Percentiles rank a stretch among this genome's conserved stretches.
These are phyloP conservation scores for Hoplias malabaricus DNA, from an alignment of 2,113 vertebrate genomes.

Conservation along the genomic window DNA sequence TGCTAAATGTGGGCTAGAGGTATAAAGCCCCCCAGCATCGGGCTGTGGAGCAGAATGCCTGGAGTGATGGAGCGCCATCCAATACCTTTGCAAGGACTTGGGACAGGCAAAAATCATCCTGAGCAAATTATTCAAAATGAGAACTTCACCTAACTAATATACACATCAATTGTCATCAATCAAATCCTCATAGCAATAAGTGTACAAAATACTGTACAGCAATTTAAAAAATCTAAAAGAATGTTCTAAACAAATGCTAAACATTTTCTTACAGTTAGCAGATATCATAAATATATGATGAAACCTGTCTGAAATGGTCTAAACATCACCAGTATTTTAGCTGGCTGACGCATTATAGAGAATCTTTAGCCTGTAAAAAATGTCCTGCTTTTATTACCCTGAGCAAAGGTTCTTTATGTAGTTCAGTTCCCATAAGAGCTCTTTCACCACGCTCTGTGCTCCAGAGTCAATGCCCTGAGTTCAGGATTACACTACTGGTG, in stretches of 20 bases:
- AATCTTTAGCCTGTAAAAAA: conserved; percentile 53
- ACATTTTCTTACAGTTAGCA: not conserved
- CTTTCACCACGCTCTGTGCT: not conserved
- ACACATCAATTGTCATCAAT: too few species aligned
- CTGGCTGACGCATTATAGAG: conserved; percentile 1
- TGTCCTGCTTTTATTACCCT: conserved; percentile 38
- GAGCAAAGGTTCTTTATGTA: conserved; percentile 50
- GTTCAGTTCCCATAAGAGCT: conserved; percentile 14
- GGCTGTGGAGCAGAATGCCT: too few species aligned
- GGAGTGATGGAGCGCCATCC: too few species aligned
- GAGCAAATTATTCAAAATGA: too few species aligned
- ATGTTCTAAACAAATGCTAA: not conserved
- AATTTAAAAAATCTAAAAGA: too few species aligned
- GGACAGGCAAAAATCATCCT: too few species aligned
- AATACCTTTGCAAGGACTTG: too few species aligned
- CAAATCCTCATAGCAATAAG: too few species aligned
- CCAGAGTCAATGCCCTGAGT: not conserved
- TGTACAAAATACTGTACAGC: too few species aligned
- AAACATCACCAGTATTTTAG: not conserved
- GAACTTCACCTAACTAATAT: too few species aligned
- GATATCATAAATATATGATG: not conserved
- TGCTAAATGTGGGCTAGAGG: too few species aligned
- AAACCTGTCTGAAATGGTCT: not conserved
- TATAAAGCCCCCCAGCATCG: too few species aligned
- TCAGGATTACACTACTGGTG: not conserved